Evolutionary conservation across 2,113 vertebrate species (phyloP).

Genomic region (Peromyscus leucopus): DNA sequence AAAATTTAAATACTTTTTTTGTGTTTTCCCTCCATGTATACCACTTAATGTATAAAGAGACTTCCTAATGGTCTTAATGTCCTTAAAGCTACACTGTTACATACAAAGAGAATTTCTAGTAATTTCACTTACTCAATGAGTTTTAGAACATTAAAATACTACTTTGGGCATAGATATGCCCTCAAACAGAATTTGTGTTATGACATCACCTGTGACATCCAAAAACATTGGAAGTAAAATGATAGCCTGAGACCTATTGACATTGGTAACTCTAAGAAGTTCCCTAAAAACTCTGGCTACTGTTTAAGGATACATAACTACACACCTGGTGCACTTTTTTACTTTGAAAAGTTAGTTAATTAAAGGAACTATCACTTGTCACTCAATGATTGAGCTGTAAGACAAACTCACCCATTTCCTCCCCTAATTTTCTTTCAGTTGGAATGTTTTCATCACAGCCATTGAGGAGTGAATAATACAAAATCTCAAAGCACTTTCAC

Average conservation of each 20-base stretch:
- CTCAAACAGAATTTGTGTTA: not conserved
- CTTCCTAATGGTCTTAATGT: not conserved
- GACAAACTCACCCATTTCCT: not conserved
- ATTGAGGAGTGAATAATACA: not conserved
- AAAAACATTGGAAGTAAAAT: not conserved
- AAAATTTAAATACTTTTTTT: not conserved
- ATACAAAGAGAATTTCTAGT: not conserved
- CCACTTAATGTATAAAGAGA: not conserved
- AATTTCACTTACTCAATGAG: not conserved
- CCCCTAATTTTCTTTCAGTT: not conserved
- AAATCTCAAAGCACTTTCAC: not conserved
- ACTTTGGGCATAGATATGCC: not conserved
- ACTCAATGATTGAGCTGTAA: not conserved
- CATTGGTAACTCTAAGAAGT: not conserved
- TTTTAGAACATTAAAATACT: slow-evolving; percentile 44
- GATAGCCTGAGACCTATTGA: not conserved
- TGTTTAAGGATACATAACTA: not conserved
- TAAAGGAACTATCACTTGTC: not conserved
- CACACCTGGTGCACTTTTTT: not conserved
- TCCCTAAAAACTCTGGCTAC: not conserved
- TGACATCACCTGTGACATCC: not conserved
- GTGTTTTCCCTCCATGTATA: not conserved
- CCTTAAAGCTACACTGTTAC: not conserved
- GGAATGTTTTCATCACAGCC: not conserved
- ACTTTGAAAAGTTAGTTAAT: not conserved